These are phyloP conservation scores for Agrochola circellaris DNA, from an alignment of 2,888 invertebrate genomes.

Conservation along the genomic window DNA sequence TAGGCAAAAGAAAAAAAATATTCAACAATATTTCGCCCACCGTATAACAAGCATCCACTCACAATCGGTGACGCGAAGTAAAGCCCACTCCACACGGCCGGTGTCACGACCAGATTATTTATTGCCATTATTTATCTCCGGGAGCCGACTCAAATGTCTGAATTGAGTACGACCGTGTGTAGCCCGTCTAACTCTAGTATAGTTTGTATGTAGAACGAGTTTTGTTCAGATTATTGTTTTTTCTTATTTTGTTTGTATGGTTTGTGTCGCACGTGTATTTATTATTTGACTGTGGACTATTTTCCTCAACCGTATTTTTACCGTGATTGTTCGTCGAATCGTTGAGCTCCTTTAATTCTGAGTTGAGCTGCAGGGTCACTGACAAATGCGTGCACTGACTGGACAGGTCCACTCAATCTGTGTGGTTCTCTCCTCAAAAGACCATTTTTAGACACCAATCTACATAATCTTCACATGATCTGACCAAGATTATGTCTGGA, in stretches of 20 bases:
- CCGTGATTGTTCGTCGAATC: too few relatives aligned
- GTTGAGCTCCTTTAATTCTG: too few relatives aligned
- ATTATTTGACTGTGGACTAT: neutral
- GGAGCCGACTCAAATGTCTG: constrained; percentile 68
- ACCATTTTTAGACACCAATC: too few relatives aligned
- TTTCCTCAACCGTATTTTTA: neutral
- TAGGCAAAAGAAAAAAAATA: neutral
- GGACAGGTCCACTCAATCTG: too few relatives aligned
- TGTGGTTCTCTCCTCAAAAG: too few relatives aligned
- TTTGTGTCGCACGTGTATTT: neutral
- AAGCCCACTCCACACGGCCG: constrained; percentile 86
- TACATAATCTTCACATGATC: too few relatives aligned
- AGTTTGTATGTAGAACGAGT: constrained; percentile 32
- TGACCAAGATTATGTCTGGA: too few relatives aligned
- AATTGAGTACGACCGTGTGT: constrained; percentile 70
- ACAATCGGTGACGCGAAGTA: constrained; percentile 77
- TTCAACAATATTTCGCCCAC: constrained; percentile 27
- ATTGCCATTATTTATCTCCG: constrained; percentile 87
- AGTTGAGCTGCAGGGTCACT: too few relatives aligned
- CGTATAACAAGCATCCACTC: constrained; percentile 71
- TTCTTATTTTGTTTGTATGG: neutral
- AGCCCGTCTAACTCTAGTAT: constrained; percentile 56
- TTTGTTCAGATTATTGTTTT: constrained; percentile 22
- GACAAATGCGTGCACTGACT: too few relatives aligned
- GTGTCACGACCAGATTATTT: constrained; percentile 88